Evolutionary conservation across 2,888 invertebrate genomes (phyloP), one percentile per base, ranked within the genome.

Genomic region (Mesoligia furuncula): DNA sequence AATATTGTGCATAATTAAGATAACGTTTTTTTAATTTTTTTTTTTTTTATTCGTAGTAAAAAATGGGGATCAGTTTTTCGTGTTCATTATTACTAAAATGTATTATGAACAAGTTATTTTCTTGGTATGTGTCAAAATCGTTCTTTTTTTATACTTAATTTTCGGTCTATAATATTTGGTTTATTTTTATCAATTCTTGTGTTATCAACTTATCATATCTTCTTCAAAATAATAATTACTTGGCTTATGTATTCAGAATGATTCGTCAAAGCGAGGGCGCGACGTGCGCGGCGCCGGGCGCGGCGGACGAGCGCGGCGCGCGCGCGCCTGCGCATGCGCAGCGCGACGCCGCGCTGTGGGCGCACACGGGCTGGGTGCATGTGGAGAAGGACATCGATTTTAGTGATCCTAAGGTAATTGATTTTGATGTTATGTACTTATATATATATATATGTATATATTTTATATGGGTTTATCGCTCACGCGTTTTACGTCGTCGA

Each of bases 351-450:
- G 98, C 98, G 54, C 97, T 98, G 85, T 97, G 98, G 95, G 97
- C 97, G 79, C 97, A 98, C 42, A 98, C 98, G 0, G 98, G 98
- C 61, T 98, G 98, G 98, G 97, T 98, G 81, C 98, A 98, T 91
- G 98, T 98, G 61, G 98, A 98, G 90, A 97, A 97, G 83, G 98
- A 98, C 90, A 98, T 98, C 83, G 98, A 98, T 95, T 97, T 98
- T 90, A 98, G 97, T 87, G 98, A 98, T 94, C 98, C 98, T 20
- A 98, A 98, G 97, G 98, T 98, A 94, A 87, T 75, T 11, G 8
- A 20, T 24, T 6, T n/a, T 45, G 1, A 57, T 54, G 24, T 39
- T 39, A 7, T 51, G 15, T 31, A 31, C 31, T n/a, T n/a, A n/a
- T n/a, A n/a, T n/a, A n/a, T n/a, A n/a, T n/a, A n/a, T n/a, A n/a